Evolutionary conservation across 2,888 invertebrate genomes (phyloP), one percentile per base, ranked within the genome.

Genomic region (Elaeidobius kamerunicus): DNA sequence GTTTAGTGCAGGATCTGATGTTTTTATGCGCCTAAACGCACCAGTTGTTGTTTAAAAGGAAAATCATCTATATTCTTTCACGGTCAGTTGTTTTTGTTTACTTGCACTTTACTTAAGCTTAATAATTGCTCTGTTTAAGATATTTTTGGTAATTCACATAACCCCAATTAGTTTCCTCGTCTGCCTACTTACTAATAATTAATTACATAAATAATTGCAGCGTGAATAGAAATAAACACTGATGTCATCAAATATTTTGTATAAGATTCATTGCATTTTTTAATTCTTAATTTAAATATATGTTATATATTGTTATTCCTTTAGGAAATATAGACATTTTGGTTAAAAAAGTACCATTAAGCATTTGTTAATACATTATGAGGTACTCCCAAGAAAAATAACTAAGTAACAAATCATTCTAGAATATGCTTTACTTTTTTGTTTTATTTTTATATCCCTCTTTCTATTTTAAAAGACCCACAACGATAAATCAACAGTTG

Each of bases 1-100:
- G 9, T 39, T 30, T 20, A 7, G 15, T 32, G 20, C 4, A 23
- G 19, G 5, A 40, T 7, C 32, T 4, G 23, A 32, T 47, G 39
- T 28, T 36, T 46, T 23, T 36, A 9, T 16, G 18, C 27, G 6
- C 11, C 11, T 41, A 17, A 41, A 38, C 42, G 35, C 30, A 50
- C 27, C 50, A 50, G 42, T 50, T 50, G 50, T 42, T 36, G 50
- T n/a, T n/a, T n/a, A n/a, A 42, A 48, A 50, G 41, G 41, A 27
- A 48, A 48, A 34, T 41, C 41, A 16, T 39, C 30, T 30, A n/a
- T n/a, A n/a, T n/a, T n/a, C 40, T 47, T 18, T 47, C 34, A 16
- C 19, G 48, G 48, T 48, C 17, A 23, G 48, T 48, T 48, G 11
- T 41, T 20, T 18, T 41, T 48, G 48, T 48, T 48, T 48, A 41